These are phyloP conservation scores for Tachystola acroxantha DNA, from an alignment of 2,888 invertebrate genomes.

Conservation along the genomic window DNA sequence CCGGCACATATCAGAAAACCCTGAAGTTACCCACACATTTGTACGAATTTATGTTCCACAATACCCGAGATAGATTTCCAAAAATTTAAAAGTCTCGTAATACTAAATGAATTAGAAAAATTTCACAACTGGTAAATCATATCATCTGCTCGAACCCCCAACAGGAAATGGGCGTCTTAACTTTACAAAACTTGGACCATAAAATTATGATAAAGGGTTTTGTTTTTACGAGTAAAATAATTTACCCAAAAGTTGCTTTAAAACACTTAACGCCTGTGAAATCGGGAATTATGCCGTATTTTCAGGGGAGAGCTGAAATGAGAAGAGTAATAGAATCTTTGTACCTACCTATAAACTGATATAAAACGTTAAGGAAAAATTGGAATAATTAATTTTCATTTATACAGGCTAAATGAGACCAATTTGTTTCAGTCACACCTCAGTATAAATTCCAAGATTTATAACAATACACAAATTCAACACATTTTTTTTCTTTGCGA, in stretches of 20 bases:
- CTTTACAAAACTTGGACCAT: conserved; percentile 55
- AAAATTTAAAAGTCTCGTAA: conserved; percentile 14
- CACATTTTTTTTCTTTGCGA: conserved; percentile 49
- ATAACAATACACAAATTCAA: conserved; percentile 51
- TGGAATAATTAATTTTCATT: conserved; percentile 45
- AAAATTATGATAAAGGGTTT: conserved; percentile 71
- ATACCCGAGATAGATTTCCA: conserved; percentile 17
- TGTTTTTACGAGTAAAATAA: conserved; percentile 59
- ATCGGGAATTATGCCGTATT: conserved; percentile 31
- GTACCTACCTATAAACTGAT: not conserved
- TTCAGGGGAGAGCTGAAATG: conserved; percentile 20
- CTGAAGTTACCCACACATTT: conserved; percentile 39
- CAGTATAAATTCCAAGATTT: conserved; percentile 47
- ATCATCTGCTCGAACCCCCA: conserved; percentile 49
- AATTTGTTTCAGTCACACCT: conserved; percentile 54
- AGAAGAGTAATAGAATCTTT: conserved; percentile 9
- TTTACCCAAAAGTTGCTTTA: conserved; percentile 50
- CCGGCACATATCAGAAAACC: conserved; percentile 54
- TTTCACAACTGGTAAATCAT: conserved; percentile 37
- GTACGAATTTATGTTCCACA: conserved; percentile 23
- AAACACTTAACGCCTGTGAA: conserved; percentile 48
- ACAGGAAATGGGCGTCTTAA: conserved; percentile 57
- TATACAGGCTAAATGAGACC: conserved; percentile 46
- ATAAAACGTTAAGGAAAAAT: conserved; percentile 15
- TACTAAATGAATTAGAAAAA: conserved; percentile 34